Evolutionary conservation across 2,113 vertebrate genomes (phyloP), one percentile per base, ranked within the genome.

Genomic region (Canis aureus): DNA sequence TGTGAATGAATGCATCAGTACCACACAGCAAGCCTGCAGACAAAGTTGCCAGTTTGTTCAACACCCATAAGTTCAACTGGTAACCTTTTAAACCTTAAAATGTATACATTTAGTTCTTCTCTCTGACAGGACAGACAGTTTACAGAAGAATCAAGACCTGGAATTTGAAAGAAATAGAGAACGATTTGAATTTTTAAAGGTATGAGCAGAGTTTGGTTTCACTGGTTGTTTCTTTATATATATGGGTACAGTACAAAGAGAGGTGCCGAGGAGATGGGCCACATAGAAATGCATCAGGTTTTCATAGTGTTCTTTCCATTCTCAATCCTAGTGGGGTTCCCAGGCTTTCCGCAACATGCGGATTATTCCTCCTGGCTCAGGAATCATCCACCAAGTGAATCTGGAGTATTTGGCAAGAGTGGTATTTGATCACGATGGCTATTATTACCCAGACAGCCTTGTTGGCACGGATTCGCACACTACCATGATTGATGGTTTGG

Each of bases 381-480:
- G 99, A 57, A 99, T 99, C 53, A 99, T 99, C 96, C 99, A 99
- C 98, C 99, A 99, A 98, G 99, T 99, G 96, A 99, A 99, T 97
- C 93, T 99, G 98, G 99, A 99, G 97, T 99, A 99, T 95, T 98
- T 99, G 98, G 99, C 99, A 60, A 98, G 99, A 96, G 99, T 99
- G 71, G 99, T 99, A 64, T 99, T 99, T 97, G 99, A 99, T 97
- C 98, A 99, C 23, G 98, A 99, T 29, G 99, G 99, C 17, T 99
- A 98, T 97, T 99, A 99, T 62, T 99, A 99, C 96, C 99, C 99
- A 0, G 99, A 99, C 98, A 99, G 99, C 3, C 99, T 99, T 60
- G 99, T 99, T 98, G 99, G 99, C 98, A 99, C 99, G 0, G 99
- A 99, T 98, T 99, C 99, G 0, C 99, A 99, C 98, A 99, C 99